Evolutionary conservation across 1,140 invertebrate species (phyloP), one percentile per base, ranked within the genome.

Genomic region (Piezodorus guildinii): DNA sequence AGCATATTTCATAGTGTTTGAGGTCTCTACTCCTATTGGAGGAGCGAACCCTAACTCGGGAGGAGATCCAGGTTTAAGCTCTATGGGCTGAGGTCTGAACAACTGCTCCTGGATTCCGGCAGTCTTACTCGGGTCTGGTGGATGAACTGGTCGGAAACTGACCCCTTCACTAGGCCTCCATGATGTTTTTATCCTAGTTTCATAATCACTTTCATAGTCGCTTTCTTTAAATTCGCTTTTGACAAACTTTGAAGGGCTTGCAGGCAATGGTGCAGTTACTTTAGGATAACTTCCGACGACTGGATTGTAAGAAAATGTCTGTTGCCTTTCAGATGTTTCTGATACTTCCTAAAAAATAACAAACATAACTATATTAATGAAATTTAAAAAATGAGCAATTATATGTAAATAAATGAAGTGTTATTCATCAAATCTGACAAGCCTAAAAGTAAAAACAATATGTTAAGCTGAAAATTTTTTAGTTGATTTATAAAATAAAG

Each of bases 151-250:
- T 68, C 78, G 79, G 23, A 56, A 56, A 6, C 52, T 23, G 21
- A 49, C 46, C 14, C 23, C 52, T 16, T 56, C 23, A 56, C 52
- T 56, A 14, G 80, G 78, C 2, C 77, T 75, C 79, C 85, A 86
- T 34, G 59, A 30, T 0, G 83, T 77, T 60, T 79, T 77, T 69
- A 85, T 83, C 65, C 78, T 77, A 39, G 77, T 77, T 60, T 87
- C 85, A 65, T 83, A 84, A 70, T 89, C 85, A 70, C 84, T 88
- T 73, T 86, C 84, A 68, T 86, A 86, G 69, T 88, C 86, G 70
- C 83, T 84, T 76, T 76, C 83, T 39, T 78, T 75, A 70, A 85
- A 86, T 74, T 87, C 84, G 54, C 83, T 79, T 69, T 83, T 80
- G 56, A 84, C 71, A 75, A 88, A 85, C 79, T 82, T 82, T 44